phyloP scores from a whole-genome alignment of 1,140 invertebrate species.

The Drosophila hydei region DNA sequence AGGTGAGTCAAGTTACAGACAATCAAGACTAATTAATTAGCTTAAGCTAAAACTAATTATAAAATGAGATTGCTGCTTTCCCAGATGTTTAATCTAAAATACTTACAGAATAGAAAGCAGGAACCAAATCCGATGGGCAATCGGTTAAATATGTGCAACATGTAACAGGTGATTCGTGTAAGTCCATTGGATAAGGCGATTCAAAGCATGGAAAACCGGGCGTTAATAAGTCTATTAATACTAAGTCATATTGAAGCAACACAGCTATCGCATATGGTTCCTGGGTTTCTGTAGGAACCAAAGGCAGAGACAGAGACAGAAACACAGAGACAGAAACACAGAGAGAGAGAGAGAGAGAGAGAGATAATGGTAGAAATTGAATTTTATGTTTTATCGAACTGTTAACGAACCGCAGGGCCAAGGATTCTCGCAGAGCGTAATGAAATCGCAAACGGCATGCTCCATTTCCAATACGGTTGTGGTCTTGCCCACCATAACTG shows the following conservation, averaged over 20 bases:
- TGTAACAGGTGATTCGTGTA: constrained; percentile 98
- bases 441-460: constrained; percentile 98
- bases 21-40: too few relatives aligned
- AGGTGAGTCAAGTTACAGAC: too few relatives aligned
- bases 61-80: too few relatives aligned
- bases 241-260: constrained; percentile 98
- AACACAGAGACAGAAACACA: background rate
- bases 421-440: constrained; percentile 96
- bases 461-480: constrained; percentile 99
- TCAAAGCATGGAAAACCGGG: constrained; percentile 99
- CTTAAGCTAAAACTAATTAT: too few relatives aligned
- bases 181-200: constrained; percentile 99
- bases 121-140: constrained; percentile 98
- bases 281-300: constrained; percentile 90
- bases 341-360: background rate
- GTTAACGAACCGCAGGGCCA: constrained; percentile 89
- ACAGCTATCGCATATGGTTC: constrained; percentile 99
- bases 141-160: constrained; percentile 98
- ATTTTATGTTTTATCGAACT: background rate
- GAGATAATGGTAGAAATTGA: background rate
- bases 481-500: constrained; percentile 95
- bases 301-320: background rate
- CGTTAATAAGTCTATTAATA: constrained; percentile 97
- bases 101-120: constrained; percentile 90
- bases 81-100: too few relatives aligned